These are phyloP conservation scores for Dastarcus helophoroides DNA, from an alignment of 2,888 invertebrate species.

Conservation along the genomic window DNA sequence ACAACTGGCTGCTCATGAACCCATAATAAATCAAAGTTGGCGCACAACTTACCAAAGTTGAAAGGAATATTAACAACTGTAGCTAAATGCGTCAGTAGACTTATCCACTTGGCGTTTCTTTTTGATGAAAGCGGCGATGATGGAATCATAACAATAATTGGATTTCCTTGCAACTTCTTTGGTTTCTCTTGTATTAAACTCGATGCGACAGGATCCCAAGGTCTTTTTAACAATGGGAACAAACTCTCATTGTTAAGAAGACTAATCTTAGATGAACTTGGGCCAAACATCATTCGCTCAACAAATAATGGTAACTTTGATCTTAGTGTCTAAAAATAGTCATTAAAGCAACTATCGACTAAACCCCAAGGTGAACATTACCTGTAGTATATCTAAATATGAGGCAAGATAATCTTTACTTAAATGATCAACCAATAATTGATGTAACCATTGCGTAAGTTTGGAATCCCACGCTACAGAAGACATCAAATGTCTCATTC, in stretches of 20 bases:
- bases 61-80: conserved; percentile 53
- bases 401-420: conserved; percentile 54
- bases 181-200: conserved; percentile 49
- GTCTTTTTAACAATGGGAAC: conserved; percentile 50
- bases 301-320: conserved; percentile 58
- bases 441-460: conserved; percentile 67
- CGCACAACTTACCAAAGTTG: conserved; percentile 39
- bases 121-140: conserved; percentile 42
- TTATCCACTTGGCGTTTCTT: conserved; percentile 59
- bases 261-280: conserved; percentile 37
- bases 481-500: conserved; percentile 56
- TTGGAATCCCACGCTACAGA: conserved; percentile 62
- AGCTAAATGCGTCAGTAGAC: conserved; percentile 53
- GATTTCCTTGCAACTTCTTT: conserved; percentile 58
- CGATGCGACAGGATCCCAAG: conserved; percentile 62
- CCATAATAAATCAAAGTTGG: too few species aligned
- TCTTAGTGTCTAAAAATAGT: conserved; percentile 44
- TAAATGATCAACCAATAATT: conserved; percentile 54
- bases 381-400: conserved; percentile 70
- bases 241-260: conserved; percentile 52
- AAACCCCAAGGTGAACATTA: conserved; percentile 25
- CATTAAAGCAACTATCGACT: too few species aligned
- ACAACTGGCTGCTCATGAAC: too few species aligned
- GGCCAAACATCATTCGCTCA: conserved; percentile 58
- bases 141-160: conserved; percentile 53